These are phyloP conservation scores for Pristis pectinata DNA, from an alignment of 2,797 vertebrate genomes.

Conservation along the genomic window DNA sequence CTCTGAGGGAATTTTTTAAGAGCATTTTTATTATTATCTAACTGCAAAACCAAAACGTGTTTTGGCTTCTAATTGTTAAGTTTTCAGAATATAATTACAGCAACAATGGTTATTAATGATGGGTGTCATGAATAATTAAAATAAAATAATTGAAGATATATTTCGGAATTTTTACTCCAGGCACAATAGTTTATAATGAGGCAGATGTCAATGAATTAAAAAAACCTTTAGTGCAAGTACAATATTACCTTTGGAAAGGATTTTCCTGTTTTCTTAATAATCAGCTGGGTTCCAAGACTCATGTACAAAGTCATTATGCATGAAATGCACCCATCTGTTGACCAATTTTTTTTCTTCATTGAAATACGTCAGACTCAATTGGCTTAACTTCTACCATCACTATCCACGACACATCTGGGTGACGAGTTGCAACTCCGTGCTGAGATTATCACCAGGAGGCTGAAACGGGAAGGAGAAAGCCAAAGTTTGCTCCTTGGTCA, in stretches of 20 bases:
- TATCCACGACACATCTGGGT: neutral
- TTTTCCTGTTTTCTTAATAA: neutral
- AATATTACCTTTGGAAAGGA: conserved; percentile 14
- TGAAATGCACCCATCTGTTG: conserved; percentile 9
- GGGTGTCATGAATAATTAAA: conserved; percentile 22
- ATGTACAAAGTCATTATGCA: neutral
- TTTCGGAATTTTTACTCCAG: conserved; percentile 6
- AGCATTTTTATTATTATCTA: neutral
- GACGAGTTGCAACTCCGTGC: neutral
- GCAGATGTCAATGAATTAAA: conserved; percentile 22
- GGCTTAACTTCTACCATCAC: neutral
- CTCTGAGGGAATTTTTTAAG: conserved; percentile 7
- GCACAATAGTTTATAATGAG: neutral
- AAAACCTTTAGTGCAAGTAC: neutral
- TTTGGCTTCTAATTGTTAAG: neutral
- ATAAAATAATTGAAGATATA: conserved; percentile 23
- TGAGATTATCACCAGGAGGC: neutral
- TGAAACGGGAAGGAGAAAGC: neutral
- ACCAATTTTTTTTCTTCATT: neutral
- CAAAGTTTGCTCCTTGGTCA: neutral
- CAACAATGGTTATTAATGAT: conserved; percentile 25
- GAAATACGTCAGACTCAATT: neutral
- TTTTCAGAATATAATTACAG: conserved; percentile 22
- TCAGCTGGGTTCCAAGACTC: neutral
- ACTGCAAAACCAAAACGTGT: neutral